phyloP scores from a whole-genome alignment of 2,888 invertebrate species.

The Griposia aprilina region DNA sequence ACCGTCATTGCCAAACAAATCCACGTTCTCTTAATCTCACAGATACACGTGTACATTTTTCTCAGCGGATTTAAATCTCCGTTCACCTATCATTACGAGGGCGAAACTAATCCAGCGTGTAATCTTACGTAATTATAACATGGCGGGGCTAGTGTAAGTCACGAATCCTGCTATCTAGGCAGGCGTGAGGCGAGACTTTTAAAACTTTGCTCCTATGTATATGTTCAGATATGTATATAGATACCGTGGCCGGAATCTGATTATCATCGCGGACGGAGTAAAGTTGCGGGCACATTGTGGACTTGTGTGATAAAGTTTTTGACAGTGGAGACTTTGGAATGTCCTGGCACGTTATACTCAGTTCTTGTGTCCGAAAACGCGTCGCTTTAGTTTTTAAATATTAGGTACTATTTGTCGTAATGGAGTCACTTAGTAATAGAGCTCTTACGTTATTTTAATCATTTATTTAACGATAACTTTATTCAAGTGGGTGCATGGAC shows the following conservation, averaged over 20 bases:
- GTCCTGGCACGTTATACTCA: background rate
- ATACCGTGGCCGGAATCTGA: constrained; percentile 83
- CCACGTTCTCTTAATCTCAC: constrained; percentile 58
- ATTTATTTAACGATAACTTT: too few relatives aligned
- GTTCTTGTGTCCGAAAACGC: background rate
- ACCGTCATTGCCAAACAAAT: constrained; percentile 56
- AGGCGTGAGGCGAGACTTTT: constrained; percentile 78
- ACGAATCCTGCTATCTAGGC: constrained; percentile 87
- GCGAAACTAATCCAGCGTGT: constrained; percentile 80
- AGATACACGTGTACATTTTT: constrained; percentile 66
- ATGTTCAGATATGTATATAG: constrained; percentile 74
- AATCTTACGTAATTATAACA: constrained; percentile 89
- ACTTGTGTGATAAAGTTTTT: constrained; percentile 38
- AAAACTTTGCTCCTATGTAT: constrained; percentile 77
- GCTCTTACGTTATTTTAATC: too few relatives aligned
- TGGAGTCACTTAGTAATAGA: background rate
- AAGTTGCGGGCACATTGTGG: constrained; percentile 75
- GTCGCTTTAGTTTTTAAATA: background rate
- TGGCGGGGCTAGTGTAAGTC: constrained; percentile 85
- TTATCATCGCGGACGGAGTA: constrained; percentile 81
- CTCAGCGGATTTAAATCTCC: constrained; percentile 72
- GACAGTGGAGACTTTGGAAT: constrained; percentile 28
- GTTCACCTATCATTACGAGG: constrained; percentile 81
- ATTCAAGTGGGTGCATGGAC: too few relatives aligned
- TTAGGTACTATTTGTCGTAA: background rate